Evolutionary conservation across 1,140 invertebrate species (phyloP), one percentile per base, ranked within the genome.

Genomic region (Sitophilus oryzae): DNA sequence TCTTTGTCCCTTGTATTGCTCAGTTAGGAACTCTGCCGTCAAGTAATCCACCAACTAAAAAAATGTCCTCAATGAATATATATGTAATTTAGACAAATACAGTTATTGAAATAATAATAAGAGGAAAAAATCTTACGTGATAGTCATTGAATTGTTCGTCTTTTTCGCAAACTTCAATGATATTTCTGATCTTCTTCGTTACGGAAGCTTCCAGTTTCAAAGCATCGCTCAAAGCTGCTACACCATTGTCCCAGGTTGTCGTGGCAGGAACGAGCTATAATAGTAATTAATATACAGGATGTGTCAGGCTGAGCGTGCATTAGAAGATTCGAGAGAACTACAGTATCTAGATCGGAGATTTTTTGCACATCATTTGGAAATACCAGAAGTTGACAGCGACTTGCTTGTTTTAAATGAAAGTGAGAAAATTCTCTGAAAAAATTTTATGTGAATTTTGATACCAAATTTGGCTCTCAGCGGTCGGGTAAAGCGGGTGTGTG

Each of bases 1-100:
- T 52, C 88, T 81, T 65, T 93, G 84, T 34, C 89, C 87, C 60
- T 86, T 82, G 70, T 92, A 85, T 73, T 95, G 92, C 68, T 95
- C 92, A 60, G 88, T 85, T 56, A 95, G 71, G 77, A 91, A 94
- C 14, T 91, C 88, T n/a, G 80, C 82, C 61, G 88, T 90, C 51
- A 95, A 73, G 65, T 90, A 91, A 72, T 94, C 90, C 11, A 86
- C 85, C 66, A 93, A 74, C 87, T 90, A 74, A 73, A 63, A 56
- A 34, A 40, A 56, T 48, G 15, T 19, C 30, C 23, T 42, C 11
- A 40, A n/a, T n/a, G n/a, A n/a, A n/a, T n/a, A n/a, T n/a, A n/a
- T n/a, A n/a, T n/a, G n/a, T n/a, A n/a, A 45, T 45, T 45, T 8
- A 4, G 21, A 21, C 10, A 25, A 45, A 21, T 45, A 25, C 20